These are phyloP conservation scores for Portunus trituberculatus DNA, from an alignment of 1,140 invertebrate species.

Conservation along the genomic window DNA sequence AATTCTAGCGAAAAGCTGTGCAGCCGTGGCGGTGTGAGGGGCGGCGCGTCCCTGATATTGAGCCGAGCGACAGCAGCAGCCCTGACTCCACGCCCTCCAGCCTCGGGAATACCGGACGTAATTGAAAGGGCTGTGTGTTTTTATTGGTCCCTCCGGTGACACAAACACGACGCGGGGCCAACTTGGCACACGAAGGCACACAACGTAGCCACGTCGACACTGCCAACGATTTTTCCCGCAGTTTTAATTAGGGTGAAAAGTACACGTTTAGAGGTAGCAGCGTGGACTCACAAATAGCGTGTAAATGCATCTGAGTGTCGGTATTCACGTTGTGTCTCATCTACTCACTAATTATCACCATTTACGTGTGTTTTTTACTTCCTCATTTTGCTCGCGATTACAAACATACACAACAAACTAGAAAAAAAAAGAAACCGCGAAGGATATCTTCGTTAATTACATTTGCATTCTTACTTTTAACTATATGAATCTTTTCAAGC, in stretches of 20 bases:
- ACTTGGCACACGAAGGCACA: conserved; percentile 27
- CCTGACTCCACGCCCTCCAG: conserved; percentile 4
- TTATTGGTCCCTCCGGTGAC: conserved; percentile 25
- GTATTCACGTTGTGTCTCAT: neutral
- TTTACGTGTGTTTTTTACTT: too few species aligned
- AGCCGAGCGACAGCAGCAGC: conserved; percentile 16
- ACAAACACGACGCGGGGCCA: conserved; percentile 24
- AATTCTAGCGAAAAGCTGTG: conserved; percentile 12
- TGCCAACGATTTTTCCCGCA: too few species aligned
- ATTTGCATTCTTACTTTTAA: neutral
- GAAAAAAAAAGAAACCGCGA: too few species aligned
- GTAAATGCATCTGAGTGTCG: neutral
- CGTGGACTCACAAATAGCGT: neutral
- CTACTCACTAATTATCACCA: too few species aligned
- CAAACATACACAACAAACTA: too few species aligned
- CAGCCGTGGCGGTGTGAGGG: neutral
- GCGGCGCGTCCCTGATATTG: neutral
- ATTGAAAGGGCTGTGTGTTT: conserved; percentile 42
- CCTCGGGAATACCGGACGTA: conserved; percentile 34
- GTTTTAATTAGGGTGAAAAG: too few species aligned
- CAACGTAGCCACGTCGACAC: neutral
- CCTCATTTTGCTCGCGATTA: too few species aligned
- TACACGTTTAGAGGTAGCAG: too few species aligned
- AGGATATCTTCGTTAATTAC: too few species aligned
- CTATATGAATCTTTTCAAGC: neutral